A percentile compares a stretch with the other conserved stretches of the same genome.
Evolutionary conservation across 2,888 invertebrate genomes (phyloP).

Genomic region (Formica aserva): DNA sequence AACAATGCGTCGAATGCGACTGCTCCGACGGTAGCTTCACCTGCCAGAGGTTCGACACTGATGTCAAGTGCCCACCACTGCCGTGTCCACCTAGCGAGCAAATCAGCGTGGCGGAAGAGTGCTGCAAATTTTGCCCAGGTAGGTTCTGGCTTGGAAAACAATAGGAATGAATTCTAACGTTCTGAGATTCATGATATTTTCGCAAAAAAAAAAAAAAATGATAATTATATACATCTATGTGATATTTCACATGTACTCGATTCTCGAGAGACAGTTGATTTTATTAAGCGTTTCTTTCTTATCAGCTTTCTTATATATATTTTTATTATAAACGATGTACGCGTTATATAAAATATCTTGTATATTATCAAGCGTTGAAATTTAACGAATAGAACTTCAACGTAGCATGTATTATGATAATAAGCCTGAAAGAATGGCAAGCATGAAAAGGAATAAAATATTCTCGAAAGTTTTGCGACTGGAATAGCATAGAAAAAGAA

Average conservation of each 20-base stretch:
- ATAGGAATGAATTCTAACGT: neutral
- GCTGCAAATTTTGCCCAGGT: slow-evolving; percentile 97
- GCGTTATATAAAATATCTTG: neutral
- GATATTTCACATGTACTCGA: neutral
- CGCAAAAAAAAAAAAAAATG: neutral
- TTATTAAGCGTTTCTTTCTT: neutral
- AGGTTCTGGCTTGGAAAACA: slow-evolving; percentile 61
- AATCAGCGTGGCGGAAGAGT: slow-evolving; percentile 93
- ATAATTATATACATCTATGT: neutral
- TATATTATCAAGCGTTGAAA: neutral
- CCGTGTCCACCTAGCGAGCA: slow-evolving; percentile 92
- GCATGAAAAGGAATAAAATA: slow-evolving; percentile 17
- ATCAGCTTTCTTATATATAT: neutral
- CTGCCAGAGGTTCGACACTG: slow-evolving; percentile 91
- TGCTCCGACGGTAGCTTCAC: slow-evolving; percentile 94
- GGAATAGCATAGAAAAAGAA: neutral
- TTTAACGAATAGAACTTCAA: neutral
- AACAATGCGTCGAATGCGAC: slow-evolving; percentile 93
- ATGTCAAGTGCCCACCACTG: slow-evolving; percentile 91
- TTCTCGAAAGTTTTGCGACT: neutral
- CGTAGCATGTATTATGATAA: neutral
- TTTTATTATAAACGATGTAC: neutral
- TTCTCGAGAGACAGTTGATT: neutral
- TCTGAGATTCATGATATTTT: neutral
- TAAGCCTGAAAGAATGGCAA: neutral